phyloP scores from a whole-genome alignment of 1,140 invertebrate genomes.

The Hesperophylax magnus region DNA sequence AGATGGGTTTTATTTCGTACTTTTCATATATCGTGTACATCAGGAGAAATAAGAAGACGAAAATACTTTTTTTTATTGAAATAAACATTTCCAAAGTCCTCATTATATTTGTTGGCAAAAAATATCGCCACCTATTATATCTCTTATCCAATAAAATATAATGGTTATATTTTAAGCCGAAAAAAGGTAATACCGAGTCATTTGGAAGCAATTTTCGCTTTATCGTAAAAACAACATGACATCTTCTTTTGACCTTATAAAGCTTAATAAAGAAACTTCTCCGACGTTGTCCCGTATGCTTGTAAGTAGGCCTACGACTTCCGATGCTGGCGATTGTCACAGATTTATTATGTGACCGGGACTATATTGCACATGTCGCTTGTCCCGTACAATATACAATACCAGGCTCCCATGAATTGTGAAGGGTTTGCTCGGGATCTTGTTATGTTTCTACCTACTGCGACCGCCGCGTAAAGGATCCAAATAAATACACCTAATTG shows the following conservation, averaged over 20 bases:
- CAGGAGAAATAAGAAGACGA: no score
- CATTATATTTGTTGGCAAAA: no score
- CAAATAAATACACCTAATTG: constrained; percentile 47
- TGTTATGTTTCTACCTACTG: constrained; percentile 17
- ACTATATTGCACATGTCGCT: constrained; percentile 31
- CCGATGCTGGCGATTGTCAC: constrained; percentile 28
- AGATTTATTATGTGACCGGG: constrained; percentile 32
- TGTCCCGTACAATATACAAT: constrained; percentile 36
- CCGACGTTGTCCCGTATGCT: background rate
- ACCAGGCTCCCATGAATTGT: constrained; percentile 18
- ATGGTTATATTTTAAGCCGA: background rate
- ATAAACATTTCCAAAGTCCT: no score
- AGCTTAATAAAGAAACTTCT: constrained; percentile 18
- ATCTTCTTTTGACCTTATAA: constrained; percentile 12
- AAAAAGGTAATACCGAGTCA: background rate
- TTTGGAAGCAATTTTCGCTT: background rate
- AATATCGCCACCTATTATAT: background rate
- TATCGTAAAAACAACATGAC: constrained; percentile 7
- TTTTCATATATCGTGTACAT: no score
- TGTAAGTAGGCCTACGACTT: background rate
- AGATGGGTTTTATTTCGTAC: no score
- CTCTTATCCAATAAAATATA: background rate
- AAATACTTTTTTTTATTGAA: no score
- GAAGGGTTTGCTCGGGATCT: constrained; percentile 10
- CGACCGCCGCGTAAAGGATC: constrained; percentile 21